Conservation (phyloP, 2,888 invertebrate species). For the Hypomecis punctinalis region DNA sequence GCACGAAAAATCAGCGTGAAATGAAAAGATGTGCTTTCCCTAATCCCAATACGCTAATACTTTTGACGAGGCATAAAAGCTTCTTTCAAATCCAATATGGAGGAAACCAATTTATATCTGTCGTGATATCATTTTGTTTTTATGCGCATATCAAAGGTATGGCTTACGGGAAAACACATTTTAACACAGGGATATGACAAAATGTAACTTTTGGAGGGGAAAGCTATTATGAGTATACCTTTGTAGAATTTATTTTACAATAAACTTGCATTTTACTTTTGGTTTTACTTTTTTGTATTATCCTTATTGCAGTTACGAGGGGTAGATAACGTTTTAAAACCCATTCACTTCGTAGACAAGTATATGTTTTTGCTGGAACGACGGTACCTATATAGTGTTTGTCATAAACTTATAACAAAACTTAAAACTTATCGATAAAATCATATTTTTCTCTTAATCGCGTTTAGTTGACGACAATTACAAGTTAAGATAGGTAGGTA, state of each 20-base stretch:
- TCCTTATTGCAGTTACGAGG: background rate
- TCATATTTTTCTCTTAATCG: too few relatives aligned
- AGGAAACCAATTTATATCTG: constrained; percentile 46
- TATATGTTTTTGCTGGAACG: too few relatives aligned
- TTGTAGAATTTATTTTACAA: background rate
- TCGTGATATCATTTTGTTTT: constrained; percentile 43
- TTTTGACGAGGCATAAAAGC: constrained; percentile 38
- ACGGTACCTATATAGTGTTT: too few relatives aligned
- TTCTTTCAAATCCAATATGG: constrained; percentile 43
- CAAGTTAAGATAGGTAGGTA: too few relatives aligned
- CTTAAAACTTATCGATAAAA: too few relatives aligned
- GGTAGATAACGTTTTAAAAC: too few relatives aligned
- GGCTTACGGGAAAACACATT: constrained; percentile 40
- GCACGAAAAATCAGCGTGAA: constrained; percentile 20
- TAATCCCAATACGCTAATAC: constrained; percentile 36
- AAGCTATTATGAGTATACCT: background rate
- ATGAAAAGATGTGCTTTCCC: constrained; percentile 29
- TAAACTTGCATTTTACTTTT: background rate
- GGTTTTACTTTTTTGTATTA: background rate
- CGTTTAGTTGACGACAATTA: too few relatives aligned
- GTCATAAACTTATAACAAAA: too few relatives aligned
- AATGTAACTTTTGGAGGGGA: background rate
- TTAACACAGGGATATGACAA: constrained; percentile 26
- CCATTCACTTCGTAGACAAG: too few relatives aligned
- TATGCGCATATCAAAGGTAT: constrained; percentile 45